Percentiles rank a stretch among this genome's conserved stretches.
Evolutionary conservation across 1,140 invertebrate genomes (phyloP).

Genomic region (Meteorus sp.): DNA sequence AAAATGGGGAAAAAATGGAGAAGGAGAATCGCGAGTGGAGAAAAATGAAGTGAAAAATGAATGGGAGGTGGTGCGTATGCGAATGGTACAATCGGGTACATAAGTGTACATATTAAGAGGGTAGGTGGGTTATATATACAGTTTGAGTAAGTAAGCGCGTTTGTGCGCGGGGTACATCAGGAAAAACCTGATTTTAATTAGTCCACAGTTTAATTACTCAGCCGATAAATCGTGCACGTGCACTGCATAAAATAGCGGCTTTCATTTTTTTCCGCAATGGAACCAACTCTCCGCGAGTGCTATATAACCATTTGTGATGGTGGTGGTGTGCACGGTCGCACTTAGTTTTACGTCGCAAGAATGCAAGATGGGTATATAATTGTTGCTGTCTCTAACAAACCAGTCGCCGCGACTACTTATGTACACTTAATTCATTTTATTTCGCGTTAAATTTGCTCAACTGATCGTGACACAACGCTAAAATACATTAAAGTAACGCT

Average conservation of each 20-base stretch:
- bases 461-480: too few species aligned
- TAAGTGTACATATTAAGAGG: constrained; percentile 9
- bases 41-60: constrained; percentile 6
- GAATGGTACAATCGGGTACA: constrained; percentile 13
- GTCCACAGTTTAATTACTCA: constrained; percentile 62
- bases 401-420: constrained; percentile 7
- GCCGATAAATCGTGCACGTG: constrained; percentile 62
- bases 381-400: constrained; percentile 31
- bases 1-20: neutral
- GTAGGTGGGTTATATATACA: constrained; percentile 24
- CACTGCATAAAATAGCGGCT: constrained; percentile 60
- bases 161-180: constrained; percentile 49
- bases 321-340: constrained; percentile 40
- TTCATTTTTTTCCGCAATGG: constrained; percentile 51
- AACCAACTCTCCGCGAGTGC: too few species aligned
- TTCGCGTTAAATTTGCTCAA: constrained; percentile 9
- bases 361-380: constrained; percentile 53
- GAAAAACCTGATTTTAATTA: constrained; percentile 63
- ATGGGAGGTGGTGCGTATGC: constrained; percentile 17
- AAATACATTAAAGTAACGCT: too few species aligned
- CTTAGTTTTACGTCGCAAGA: constrained; percentile 47
- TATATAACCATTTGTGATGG: constrained; percentile 14
- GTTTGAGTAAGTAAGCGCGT: constrained; percentile 29
- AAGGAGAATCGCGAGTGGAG: neutral
- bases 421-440: too few species aligned